Evolutionary conservation across 2,113 vertebrate genomes (phyloP), one percentile per base, ranked within the genome.

Genomic region (Eudyptes chrysolophus): DNA sequence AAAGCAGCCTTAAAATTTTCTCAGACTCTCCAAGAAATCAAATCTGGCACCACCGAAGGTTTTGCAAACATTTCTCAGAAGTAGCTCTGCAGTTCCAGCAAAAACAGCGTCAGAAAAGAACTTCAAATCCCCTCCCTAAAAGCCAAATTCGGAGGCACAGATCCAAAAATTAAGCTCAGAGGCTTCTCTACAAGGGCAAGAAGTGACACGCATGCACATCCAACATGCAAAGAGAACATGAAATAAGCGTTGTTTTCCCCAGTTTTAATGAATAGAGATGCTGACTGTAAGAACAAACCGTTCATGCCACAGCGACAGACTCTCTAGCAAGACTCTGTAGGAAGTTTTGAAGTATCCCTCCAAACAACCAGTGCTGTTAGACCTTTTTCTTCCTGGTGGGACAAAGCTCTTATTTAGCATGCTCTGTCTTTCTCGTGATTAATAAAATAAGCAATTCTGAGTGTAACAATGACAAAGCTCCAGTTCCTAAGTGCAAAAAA

Each of bases 371-470:
- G 46, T 4, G 49, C 78, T 11, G 42, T 0, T 14, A n/a, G 9
- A 5, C 57, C 62, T 34, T 58, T 16, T 20, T 32, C 38, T 30
- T 18, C 34, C 69, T 2, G 1, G 4, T 0, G 34, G 4, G 1
- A 25, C 29, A 16, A 27, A 54, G 38, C 51, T 57, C 40, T 19
- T 6, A 8, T 3, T 34, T 0, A 13, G 46, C 55, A 2, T 4
- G 36, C 46, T 81, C 64, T 64, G 38, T 24, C 75, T 72, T 32
- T 16, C 66, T 16, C 19, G 3, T 3, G 44, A 1, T 30, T 51
- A 20, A 26, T 4, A 11, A 64, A 87, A 4, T 2, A 2, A 51
- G 34, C 66, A 14, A 3, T 34, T 48, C 52, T 5, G 51, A 11
- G 14, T 1, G 7, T 2, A 61, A n/a, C 77, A 36, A 10, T 1